Evolutionary conservation across 1,140 invertebrate species (phyloP).

Genomic region (Cyclina sinensis): DNA sequence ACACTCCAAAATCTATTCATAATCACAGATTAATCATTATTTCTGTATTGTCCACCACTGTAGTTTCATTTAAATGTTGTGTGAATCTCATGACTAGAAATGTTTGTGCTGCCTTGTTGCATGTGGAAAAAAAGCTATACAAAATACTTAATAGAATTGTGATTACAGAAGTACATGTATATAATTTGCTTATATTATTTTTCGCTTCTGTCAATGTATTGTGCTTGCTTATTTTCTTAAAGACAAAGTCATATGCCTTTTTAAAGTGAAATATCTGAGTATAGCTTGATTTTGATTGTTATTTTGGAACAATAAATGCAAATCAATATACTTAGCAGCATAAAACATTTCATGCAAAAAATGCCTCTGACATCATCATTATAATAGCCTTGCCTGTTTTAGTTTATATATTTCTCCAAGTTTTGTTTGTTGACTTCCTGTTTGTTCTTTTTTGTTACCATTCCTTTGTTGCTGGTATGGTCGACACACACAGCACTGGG

Average conservation of each 20-base stretch:
- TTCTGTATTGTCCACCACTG: conserved; percentile 28
- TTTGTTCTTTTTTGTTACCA: conserved; percentile 47
- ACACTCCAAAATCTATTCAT: no score
- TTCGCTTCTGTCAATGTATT: conserved; percentile 11
- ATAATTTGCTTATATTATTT: background rate
- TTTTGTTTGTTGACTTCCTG: conserved; percentile 61
- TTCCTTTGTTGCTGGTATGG: conserved; percentile 51
- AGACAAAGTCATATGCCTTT: no score
- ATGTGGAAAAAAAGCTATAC: background rate
- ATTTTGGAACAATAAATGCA: no score
- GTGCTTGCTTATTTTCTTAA: background rate
- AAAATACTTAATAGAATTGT: background rate
- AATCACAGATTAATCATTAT: background rate
- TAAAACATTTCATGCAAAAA: conserved; percentile 52
- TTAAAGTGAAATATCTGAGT: no score
- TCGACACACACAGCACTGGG: background rate
- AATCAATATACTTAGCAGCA: conserved; percentile 45
- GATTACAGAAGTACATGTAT: background rate
- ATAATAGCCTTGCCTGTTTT: conserved; percentile 64
- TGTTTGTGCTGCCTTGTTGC: conserved; percentile 45
- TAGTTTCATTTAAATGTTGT: conserved; percentile 46
- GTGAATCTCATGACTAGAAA: conserved; percentile 37
- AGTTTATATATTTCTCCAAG: conserved; percentile 50
- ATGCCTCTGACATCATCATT: conserved; percentile 66
- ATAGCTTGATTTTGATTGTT: no score